Evolutionary conservation across 1,140 invertebrate species (phyloP), one percentile per base, ranked within the genome.

Genomic region (Orussus abietinus): DNA sequence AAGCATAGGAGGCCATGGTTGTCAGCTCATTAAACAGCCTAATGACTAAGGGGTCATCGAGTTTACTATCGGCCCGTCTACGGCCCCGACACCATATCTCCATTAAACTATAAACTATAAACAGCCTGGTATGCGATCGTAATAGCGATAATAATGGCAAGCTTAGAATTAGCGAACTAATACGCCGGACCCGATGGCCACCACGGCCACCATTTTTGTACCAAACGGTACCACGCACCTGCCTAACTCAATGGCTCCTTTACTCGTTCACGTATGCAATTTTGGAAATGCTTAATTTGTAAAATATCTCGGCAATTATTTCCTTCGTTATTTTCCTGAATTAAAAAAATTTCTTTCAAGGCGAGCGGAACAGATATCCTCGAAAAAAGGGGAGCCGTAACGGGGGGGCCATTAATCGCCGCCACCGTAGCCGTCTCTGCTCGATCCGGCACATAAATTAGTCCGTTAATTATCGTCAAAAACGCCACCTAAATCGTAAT

Each of bases 161-260:
- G 46, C 29, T 56, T 52, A 40, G 51, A 60, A 60, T 58, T 60
- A 57, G 53, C 45, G 22, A 37, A 51, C 53, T 58, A 56, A 58
- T 54, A 49, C 42, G 43, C 38, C 25, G 38, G 33, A 38, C 36
- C 38, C 36, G 55, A 60, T 60, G 38, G 42, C 42, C 57, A 59
- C 57, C 55, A 35, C 25, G 17, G 20, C 50, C 38, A 46, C 45
- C 45, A 59, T 60, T 59, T 55, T 53, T 44, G 34, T 31, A 14
- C 32, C 40, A 39, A 49, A 50, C 39, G 42, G 49, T 47, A 54
- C 43, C 53, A 53, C 48, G 47, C 56, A 60, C 56, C 56, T 60
- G 57, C 49, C 46, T 25, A 25, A 25, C n/a, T 25, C 22, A 25
- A 25, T n/a, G n/a, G n/a, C n/a, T n/a, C n/a, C n/a, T n/a, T n/a